A percentile compares a stretch with the other conserved stretches of the same genome.
These are phyloP conservation scores for Gallinago jamesoni DNA, from an alignment of 2,113 vertebrate genomes.

Conservation along the genomic window DNA sequence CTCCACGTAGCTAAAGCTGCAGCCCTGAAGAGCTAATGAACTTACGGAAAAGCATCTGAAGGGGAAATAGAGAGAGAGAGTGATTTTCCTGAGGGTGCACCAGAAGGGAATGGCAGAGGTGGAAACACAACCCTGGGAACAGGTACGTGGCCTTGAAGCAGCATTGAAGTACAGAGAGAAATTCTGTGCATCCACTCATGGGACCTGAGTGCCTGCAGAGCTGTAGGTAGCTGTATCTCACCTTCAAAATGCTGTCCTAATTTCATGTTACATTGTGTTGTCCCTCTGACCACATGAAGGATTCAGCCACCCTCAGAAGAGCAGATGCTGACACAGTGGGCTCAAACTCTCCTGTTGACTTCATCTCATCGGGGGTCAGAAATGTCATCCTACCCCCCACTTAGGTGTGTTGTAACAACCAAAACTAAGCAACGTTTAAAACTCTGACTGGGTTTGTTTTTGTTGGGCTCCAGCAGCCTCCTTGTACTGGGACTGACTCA, in stretches of 20 bases:
- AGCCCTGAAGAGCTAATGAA: neutral
- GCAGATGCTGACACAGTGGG: neutral
- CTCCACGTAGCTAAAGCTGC: neutral
- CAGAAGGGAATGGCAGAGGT: neutral
- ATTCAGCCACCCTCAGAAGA: neutral
- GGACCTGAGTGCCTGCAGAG: neutral
- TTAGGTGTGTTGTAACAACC: neutral
- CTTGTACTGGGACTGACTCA: neutral
- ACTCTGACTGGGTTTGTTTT: neutral
- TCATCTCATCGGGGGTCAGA: neutral
- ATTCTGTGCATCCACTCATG: neutral
- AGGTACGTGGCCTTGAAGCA: neutral
- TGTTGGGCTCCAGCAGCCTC: neutral
- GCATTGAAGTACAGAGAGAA: neutral
- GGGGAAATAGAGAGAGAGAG: neutral
- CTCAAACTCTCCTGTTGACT: neutral
- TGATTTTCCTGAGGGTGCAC: neutral
- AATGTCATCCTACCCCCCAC: neutral
- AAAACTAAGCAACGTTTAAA: neutral
- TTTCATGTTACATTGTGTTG: neutral
- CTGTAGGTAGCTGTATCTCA: neutral
- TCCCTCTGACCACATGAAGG: neutral
- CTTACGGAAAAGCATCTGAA: neutral
- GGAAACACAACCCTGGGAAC: neutral
- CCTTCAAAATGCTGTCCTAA: neutral